Percentiles rank a stretch among this genome's conserved stretches.
phyloP scores from a whole-genome alignment of 2,797 vertebrate species.

The Holocentrus rufus region DNA sequence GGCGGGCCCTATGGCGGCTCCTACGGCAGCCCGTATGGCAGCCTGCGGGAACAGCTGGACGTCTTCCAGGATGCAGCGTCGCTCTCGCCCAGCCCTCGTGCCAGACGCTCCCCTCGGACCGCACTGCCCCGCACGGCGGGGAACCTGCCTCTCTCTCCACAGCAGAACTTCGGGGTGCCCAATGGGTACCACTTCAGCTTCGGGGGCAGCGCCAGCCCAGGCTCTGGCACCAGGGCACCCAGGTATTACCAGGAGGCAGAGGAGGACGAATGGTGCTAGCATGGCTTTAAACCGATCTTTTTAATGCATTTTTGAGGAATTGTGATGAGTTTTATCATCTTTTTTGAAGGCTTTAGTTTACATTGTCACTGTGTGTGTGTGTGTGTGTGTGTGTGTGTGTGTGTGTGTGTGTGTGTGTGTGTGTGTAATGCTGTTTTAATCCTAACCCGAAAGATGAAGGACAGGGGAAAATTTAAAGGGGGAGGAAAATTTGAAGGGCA shows the following conservation, averaged over 20 bases:
- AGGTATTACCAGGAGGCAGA: conserved; percentile 89
- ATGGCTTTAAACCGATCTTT: conserved; percentile 79
- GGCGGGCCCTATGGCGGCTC: no score
- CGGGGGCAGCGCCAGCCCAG: conserved; percentile 82
- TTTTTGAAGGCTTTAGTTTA: conserved; percentile 76
- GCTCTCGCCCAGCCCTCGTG: conserved; percentile 78
- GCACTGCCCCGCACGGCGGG: conserved; percentile 83
- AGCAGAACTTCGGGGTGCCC: conserved; percentile 87
- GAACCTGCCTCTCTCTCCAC: conserved; percentile 85
- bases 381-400: conserved; percentile 70
- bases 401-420: conserved; percentile 70
- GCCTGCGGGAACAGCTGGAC: conserved; percentile 85
- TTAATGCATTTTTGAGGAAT: conserved; percentile 75
- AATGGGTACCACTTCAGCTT: conserved; percentile 91
- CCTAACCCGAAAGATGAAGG: conserved; percentile 31
- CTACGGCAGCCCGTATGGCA: conserved; percentile 69
- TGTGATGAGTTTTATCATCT: conserved; percentile 97
- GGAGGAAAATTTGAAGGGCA: conserved; percentile 7
- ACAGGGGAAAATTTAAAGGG: conserved; percentile 23
- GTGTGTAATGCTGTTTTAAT: conserved; percentile 66
- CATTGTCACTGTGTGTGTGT: conserved; percentile 71
- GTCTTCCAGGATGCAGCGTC: conserved; percentile 87
- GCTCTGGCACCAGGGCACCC: conserved; percentile 76
- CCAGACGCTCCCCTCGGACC: conserved; percentile 85
- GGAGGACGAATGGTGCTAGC: conserved; percentile 96